Evolutionary conservation across 2,888 invertebrate genomes (phyloP), one percentile per base, ranked within the genome.

Genomic region (Dermolepida albohirtum): DNA sequence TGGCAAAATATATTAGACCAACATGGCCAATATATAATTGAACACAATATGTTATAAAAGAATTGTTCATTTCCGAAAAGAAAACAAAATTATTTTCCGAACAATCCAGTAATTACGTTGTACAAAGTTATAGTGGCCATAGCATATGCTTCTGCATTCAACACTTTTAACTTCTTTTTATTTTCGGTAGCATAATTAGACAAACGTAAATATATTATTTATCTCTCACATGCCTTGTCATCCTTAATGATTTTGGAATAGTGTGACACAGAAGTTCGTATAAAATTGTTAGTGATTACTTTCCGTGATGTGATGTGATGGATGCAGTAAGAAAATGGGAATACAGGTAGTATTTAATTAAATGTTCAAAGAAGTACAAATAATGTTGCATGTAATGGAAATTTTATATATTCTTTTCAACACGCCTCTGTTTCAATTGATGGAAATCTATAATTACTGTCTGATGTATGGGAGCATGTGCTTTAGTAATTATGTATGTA

Each of bases 271-370:
- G 34, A 34, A 34, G 34, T 10, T 34, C 2, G 6, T 5, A 5
- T 34, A 34, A 5, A 10, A 34, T 34, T 34, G 39, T 54, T 54
- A 54, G 16, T 34, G 52, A 54, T 39, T 39, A 54, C 14, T 54
- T 54, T 54, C 52, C 16, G 12, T 34, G 39, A 54, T 11, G 5
- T n/a, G 6, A 39, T 39, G 39, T 39, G 14, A 54, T n/a, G 39
- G 10, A 39, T 22, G 16, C 1, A 39, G 39, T 39, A 39, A 52
- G 16, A 14, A 39, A 34, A 6, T 34, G 39, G 39, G 52, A 54
- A 54, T 54, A 39, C 52, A 39, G 16, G 52, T 16, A 54, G 39
- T 54, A n/a, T n/a, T n/a, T n/a, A 54, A 54, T 54, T 54, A 39
- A 54, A 39, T 34, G 52, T 54, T 22, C 16, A 34, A 39, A 14